Percentiles rank a stretch among this genome's conserved stretches.
Evolutionary conservation across 2,113 vertebrate species (phyloP).

Genomic region (Microcebus griseorufus): DNA sequence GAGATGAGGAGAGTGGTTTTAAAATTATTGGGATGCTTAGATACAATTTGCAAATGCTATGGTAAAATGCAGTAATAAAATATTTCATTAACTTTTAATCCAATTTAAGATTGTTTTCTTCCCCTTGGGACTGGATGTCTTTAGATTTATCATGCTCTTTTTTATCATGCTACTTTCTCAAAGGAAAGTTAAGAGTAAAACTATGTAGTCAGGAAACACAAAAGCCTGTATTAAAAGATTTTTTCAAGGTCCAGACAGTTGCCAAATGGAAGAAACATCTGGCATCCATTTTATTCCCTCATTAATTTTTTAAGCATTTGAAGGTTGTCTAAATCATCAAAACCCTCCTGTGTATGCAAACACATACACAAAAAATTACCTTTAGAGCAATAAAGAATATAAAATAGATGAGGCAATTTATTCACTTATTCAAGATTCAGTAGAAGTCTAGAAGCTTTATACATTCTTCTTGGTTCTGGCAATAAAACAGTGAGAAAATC

Average conservation of each 20-base stretch:
- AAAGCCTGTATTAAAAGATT: neutral
- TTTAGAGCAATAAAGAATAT: conserved; percentile 52
- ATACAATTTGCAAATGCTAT: conserved; percentile 75
- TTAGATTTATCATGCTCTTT: conserved; percentile 21
- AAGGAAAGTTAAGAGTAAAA: conserved; percentile 44
- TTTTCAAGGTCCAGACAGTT: conserved; percentile 35
- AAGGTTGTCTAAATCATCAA: conserved; percentile 64
- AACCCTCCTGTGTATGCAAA: conserved; percentile 19
- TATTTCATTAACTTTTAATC: conserved; percentile 86
- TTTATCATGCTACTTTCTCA: neutral
- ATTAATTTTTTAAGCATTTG: conserved; percentile 70
- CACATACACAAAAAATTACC: conserved; percentile 13
- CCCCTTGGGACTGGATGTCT: conserved; percentile 3
- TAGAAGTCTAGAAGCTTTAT: neutral
- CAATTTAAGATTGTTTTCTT: conserved; percentile 55
- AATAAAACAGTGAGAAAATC: neutral
- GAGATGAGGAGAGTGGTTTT: conserved; percentile 75
- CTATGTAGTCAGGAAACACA: neutral
- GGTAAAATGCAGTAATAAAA: conserved; percentile 78
- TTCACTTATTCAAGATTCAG: neutral
- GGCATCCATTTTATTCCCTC: conserved; percentile 61
- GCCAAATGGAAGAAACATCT: conserved; percentile 67
- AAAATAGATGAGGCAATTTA: conserved; percentile 43
- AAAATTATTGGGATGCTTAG: conserved; percentile 77
- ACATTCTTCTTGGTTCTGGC: neutral